Percentiles rank a stretch among this genome's conserved stretches.
phyloP scores from a whole-genome alignment of 2,113 vertebrate genomes.

The Fulica atra region DNA sequence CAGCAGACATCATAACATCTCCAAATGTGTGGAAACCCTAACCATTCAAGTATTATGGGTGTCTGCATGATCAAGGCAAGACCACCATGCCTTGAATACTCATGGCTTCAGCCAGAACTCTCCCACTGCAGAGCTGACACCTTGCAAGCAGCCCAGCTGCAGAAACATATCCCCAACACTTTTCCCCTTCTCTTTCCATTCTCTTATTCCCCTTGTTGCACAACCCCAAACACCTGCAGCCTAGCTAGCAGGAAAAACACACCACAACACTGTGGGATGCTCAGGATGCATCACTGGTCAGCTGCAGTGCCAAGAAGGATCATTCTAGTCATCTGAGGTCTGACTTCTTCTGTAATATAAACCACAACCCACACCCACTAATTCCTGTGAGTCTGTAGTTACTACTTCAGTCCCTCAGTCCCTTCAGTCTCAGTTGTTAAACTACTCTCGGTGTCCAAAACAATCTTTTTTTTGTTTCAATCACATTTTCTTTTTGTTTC shows the following conservation, averaged over 20 bases:
- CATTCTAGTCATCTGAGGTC: constrained; percentile 28
- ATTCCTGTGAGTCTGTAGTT: not conserved
- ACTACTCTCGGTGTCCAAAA: not conserved
- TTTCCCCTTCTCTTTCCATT: not conserved
- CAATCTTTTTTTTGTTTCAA: not conserved
- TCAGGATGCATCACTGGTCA: not conserved
- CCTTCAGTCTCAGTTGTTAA: not conserved
- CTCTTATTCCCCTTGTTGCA: not conserved
- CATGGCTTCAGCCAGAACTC: not conserved
- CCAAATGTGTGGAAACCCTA: not conserved
- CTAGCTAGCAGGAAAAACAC: constrained; percentile 14
- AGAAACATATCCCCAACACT: not conserved
- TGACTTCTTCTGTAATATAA: not conserved
- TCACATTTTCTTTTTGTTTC: not conserved
- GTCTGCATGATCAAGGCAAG: not conserved
- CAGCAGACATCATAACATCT: not conserved
- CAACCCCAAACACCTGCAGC: not conserved
- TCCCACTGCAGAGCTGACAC: not conserved
- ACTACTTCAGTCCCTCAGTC: not conserved
- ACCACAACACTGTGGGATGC: not conserved
- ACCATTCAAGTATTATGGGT: not conserved
- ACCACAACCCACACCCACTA: constrained; percentile 6
- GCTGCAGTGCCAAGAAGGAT: not conserved
- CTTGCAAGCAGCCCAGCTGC: not conserved
- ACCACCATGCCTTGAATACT: not conserved